phyloP scores from a whole-genome alignment of 2,113 vertebrate species.

The Anarrhichthys ocellatus region DNA sequence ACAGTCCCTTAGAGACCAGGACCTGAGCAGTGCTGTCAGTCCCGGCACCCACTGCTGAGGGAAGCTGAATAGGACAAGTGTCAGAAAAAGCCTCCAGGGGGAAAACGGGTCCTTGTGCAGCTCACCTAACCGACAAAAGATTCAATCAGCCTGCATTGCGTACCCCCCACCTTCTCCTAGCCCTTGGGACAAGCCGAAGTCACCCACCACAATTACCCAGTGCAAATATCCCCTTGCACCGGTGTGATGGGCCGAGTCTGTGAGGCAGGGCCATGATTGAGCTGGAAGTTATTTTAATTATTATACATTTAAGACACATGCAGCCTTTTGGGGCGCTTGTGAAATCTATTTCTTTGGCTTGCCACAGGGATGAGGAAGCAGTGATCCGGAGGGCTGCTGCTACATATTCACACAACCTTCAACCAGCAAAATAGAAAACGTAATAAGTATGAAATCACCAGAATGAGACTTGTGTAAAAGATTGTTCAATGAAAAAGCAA shows the following conservation, averaged over 20 bases:
- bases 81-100: conserved; percentile 87
- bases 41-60: conserved; percentile 87
- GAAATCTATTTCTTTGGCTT: conserved; percentile 78
- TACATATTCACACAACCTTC: conserved; percentile 63
- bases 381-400: conserved; percentile 43
- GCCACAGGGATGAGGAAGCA: conserved; percentile 26
- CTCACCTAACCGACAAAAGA: conserved; percentile 93
- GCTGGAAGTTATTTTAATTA: conserved; percentile 82
- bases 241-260: conserved; percentile 37
- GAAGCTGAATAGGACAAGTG: conserved; percentile 88
- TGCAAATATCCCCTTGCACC: conserved; percentile 88
- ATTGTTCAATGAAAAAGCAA: conserved; percentile 20
- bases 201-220: conserved; percentile 90
- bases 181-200: conserved; percentile 81
- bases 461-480: conserved; percentile 30
- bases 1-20: conserved; percentile 85
- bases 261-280: conserved; percentile 65
- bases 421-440: conserved; percentile 35
- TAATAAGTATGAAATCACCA: conserved; percentile 58
- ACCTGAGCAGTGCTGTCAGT: conserved; percentile 89
- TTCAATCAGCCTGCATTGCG: conserved; percentile 88
- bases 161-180: conserved; percentile 71
- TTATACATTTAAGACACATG: conserved; percentile 65
- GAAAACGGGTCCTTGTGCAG: conserved; percentile 84
- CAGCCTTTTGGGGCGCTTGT: conserved; percentile 53